A percentile compares a stretch with the other conserved stretches of the same genome.
These are phyloP conservation scores for Planococcus citri DNA, from an alignment of 1,140 invertebrate species.

Conservation along the genomic window DNA sequence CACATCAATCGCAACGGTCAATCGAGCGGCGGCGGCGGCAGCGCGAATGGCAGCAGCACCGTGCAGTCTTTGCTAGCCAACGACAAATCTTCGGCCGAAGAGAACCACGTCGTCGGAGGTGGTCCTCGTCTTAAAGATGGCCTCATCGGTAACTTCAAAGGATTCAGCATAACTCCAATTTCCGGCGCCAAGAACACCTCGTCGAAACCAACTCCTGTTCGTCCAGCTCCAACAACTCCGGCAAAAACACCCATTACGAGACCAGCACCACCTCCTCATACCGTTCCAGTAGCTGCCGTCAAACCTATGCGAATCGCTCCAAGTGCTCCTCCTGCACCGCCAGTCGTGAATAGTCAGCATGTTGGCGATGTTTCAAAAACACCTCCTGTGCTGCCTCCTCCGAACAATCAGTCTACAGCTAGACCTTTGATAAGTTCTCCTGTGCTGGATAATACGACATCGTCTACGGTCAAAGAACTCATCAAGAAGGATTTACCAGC, in stretches of 20 bases:
- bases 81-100: not conserved
- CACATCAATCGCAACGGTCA: not conserved
- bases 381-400: conserved; percentile 44
- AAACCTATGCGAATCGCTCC: conserved; percentile 24
- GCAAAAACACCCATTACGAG: not conserved
- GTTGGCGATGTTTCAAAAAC: conserved; percentile 28
- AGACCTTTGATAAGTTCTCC: conserved; percentile 65
- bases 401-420: conserved; percentile 38
- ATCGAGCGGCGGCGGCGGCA: conserved; percentile 9
- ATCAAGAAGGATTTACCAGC: conserved; percentile 34
- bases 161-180: conserved; percentile 60
- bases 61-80: not conserved
- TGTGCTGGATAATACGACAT: conserved; percentile 59
- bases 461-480: conserved; percentile 55
- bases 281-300: not conserved
- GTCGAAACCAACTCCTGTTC: not conserved
- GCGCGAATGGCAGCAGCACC: not conserved
- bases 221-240: conserved; percentile 15
- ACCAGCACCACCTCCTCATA: not conserved
- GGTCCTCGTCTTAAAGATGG: conserved; percentile 24
- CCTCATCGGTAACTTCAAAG: conserved; percentile 73
- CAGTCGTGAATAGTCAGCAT: not conserved
- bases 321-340: conserved; percentile 22
- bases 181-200: conserved; percentile 33
- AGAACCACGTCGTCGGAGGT: not conserved